These are phyloP conservation scores for Chiloscyllium plagiosum DNA, from an alignment of 2,113 vertebrate genomes.

Conservation along the genomic window DNA sequence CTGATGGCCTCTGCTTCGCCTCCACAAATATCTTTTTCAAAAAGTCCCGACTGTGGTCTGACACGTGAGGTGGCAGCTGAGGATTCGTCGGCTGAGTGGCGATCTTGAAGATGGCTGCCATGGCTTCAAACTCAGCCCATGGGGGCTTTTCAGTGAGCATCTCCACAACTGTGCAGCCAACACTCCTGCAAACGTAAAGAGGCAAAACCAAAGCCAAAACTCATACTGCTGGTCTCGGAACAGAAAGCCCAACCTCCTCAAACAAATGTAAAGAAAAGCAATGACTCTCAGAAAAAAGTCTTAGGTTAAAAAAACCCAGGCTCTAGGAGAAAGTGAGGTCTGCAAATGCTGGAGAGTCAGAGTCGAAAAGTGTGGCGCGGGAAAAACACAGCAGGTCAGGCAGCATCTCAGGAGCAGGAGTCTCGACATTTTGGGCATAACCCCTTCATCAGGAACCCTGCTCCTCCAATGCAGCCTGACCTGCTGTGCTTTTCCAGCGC, in stretches of 20 bases:
- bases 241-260: neutral
- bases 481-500: no score
- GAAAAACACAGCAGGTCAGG: no score
- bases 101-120: conserved; percentile 99
- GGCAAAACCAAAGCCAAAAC: conserved; percentile 38
- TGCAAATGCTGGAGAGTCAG: no score
- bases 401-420: no score
- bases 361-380: no score
- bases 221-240: neutral
- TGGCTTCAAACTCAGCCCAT: conserved; percentile 96
- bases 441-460: no score
- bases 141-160: conserved; percentile 97
- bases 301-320: neutral
- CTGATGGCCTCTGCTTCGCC: conserved; percentile 84
- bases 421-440: no score
- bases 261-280: neutral
- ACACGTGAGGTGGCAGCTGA: conserved; percentile 82
- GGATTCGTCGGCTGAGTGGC: conserved; percentile 97
- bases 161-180: conserved; percentile 96
- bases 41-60: conserved; percentile 91
- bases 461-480: no score
- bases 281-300: neutral
- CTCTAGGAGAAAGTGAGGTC: no score
- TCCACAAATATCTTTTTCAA: conserved; percentile 93
- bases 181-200: conserved; percentile 68